Percentiles rank a stretch among this genome's conserved stretches.
These are phyloP conservation scores for Ochotona princeps DNA, from an alignment of 2,113 vertebrate genomes.

Conservation along the genomic window DNA sequence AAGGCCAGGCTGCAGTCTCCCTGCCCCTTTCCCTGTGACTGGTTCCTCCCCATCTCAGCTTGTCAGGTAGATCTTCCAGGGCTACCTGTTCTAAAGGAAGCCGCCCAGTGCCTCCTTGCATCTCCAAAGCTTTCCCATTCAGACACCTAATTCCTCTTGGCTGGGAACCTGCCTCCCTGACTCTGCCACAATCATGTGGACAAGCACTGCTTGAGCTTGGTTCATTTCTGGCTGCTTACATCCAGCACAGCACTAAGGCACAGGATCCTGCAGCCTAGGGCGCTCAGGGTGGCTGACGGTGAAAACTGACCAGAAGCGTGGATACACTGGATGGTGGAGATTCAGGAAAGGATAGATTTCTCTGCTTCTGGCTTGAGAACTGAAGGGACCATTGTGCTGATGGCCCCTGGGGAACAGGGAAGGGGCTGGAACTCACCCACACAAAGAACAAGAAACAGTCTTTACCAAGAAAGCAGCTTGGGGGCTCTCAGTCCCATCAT, in stretches of 20 bases:
- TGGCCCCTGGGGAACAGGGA: background rate
- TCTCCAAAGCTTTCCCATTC: background rate
- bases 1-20: too few relatives aligned
- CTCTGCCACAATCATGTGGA: background rate
- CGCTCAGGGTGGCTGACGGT: background rate
- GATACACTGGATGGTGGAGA: background rate
- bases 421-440: background rate
- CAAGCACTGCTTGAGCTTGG: background rate
- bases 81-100: too few relatives aligned
- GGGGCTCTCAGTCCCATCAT: background rate
- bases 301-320: background rate
- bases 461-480: conserved; percentile 69
- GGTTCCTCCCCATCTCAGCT: too few relatives aligned
- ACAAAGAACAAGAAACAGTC: background rate
- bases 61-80: too few relatives aligned
- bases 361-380: background rate
- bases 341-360: background rate
- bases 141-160: background rate
- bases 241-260: too few relatives aligned
- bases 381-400: background rate
- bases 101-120: too few relatives aligned
- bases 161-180: background rate
- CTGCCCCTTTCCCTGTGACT: too few relatives aligned
- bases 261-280: background rate
- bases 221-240: background rate